phyloP scores from a whole-genome alignment of 2,797 vertebrate genomes.

The Pangasius mekongensis region DNA sequence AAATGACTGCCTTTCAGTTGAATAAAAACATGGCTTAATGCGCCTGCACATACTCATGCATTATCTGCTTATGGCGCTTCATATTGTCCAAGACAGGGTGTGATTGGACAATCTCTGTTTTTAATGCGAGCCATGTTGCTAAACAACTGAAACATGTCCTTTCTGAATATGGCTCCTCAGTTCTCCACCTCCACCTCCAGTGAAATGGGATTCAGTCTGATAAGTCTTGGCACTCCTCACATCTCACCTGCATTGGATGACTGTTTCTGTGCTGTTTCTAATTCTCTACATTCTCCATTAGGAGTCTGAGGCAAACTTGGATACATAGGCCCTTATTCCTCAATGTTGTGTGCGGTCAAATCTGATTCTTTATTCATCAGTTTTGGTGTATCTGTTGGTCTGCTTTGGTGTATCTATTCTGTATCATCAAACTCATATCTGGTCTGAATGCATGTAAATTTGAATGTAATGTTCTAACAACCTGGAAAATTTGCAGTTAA shows the following conservation, averaged over 20 bases:
- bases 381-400: background rate
- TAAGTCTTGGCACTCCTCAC: slow-evolving; percentile 37
- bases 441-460: slow-evolving; percentile 7
- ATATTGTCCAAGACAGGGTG: slow-evolving; percentile 61
- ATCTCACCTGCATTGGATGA: slow-evolving; percentile 51
- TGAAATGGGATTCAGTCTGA: slow-evolving; percentile 39
- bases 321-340: slow-evolving; percentile 13
- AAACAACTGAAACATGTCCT: slow-evolving; percentile 63
- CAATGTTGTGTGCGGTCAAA: slow-evolving; percentile 8
- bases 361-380: background rate
- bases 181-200: slow-evolving; percentile 49
- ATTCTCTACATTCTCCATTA: slow-evolving; percentile 43
- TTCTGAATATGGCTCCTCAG: slow-evolving; percentile 60
- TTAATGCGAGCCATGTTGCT: slow-evolving; percentile 52
- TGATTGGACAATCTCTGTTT: slow-evolving; percentile 65
- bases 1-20: slow-evolving; percentile 61
- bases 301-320: slow-evolving; percentile 37
- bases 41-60: slow-evolving; percentile 53
- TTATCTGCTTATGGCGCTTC: slow-evolving; percentile 38
- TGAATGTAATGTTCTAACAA: background rate
- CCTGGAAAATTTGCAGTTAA: background rate
- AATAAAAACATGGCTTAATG: slow-evolving; percentile 62
- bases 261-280: slow-evolving; percentile 56
- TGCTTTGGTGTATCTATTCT: background rate
- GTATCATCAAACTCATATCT: background rate